Base-by-base conservation (phyloP, 2,888 invertebrate species). In the Callosobruchus maculatus region DNA sequence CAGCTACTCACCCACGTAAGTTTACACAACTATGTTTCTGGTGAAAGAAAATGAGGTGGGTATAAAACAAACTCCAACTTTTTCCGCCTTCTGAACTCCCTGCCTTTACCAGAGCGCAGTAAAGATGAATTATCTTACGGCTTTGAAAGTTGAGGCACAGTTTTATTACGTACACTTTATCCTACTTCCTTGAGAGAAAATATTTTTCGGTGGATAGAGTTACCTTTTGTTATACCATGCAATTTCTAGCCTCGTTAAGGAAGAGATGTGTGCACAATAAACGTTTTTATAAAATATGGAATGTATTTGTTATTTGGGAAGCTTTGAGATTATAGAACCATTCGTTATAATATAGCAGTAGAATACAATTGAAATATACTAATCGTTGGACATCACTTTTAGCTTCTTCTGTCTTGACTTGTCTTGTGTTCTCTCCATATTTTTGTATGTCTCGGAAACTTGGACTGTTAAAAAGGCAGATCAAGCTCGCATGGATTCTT, bases 51-150 rank as follows among this genome's bases (percentile, higher is more conserved):
- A 7, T 49, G 4, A 49, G 22, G 22, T 30, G 20, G 22, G 22
- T 70, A 22, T 22, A 70, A 30, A 68, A 74, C 66, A 70, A 71
- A 70, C 18, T 13, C 49, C 49, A 13, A 49, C 49, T 49, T 49
- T 49, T 18, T 49, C 18, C 49, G 49, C 13, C 49, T 13, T 49
- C 13, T 49, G 49, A 49, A 49, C 49, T 49, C 13, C 49, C 49
- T 49, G 49, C 49, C 13, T 49, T 49, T 49, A 18, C 18, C 13
- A 18, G 49, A 49, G 18, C 13, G 49, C 49, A 49, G 3, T 49
- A 49, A 49, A 18, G 49, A 49, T 49, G 49, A 49, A 49, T 49
- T 49, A 49, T 49, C 5, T 49, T 49, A 49, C 49, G 3, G 13
- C 49, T 49, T 49, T 49, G 49, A 49, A 49, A 49, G 49, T 49